Conservation (phyloP, 2,797 vertebrate species). For the Tachyglossus aculeatus region DNA sequence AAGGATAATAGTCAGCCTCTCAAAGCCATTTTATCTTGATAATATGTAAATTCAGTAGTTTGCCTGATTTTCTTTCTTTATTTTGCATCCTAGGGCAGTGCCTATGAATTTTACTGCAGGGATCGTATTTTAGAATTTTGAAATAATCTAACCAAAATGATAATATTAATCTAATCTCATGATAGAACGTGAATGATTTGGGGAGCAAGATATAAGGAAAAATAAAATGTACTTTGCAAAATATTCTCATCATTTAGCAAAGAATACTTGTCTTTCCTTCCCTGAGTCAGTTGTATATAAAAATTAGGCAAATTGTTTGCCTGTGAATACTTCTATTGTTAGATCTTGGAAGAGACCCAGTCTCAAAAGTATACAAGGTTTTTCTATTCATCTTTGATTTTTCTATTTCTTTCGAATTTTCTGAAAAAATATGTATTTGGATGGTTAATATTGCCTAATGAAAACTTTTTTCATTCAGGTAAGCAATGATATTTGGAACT, state of each 20-base stretch:
- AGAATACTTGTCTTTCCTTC: conserved; percentile 18
- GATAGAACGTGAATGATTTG: background rate
- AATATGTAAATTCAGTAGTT: conserved; percentile 44
- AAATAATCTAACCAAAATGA: too few species aligned
- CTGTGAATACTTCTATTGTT: background rate
- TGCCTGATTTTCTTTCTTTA: conserved; percentile 32
- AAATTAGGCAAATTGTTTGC: conserved; percentile 15
- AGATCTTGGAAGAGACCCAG: conserved; percentile 31
- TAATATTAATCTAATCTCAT: background rate
- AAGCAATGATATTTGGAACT: background rate
- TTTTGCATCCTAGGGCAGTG: too few species aligned
- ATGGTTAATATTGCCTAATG: background rate
- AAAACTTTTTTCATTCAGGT: background rate
- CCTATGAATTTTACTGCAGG: too few species aligned
- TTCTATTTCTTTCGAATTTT: conserved; percentile 1
- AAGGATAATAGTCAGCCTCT: conserved; percentile 45
- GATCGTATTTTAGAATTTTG: too few species aligned
- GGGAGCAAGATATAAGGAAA: conserved; percentile 25
- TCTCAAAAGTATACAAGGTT: conserved; percentile 24
- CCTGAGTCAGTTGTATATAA: background rate
- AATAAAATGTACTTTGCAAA: conserved; percentile 39
- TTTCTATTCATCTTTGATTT: conserved; percentile 25
- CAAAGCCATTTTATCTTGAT: conserved; percentile 46
- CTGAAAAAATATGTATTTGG: conserved; percentile 19
- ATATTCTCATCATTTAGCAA: background rate